Conservation (phyloP, 2,113 vertebrate genomes). For the Anseranas semipalmata region DNA sequence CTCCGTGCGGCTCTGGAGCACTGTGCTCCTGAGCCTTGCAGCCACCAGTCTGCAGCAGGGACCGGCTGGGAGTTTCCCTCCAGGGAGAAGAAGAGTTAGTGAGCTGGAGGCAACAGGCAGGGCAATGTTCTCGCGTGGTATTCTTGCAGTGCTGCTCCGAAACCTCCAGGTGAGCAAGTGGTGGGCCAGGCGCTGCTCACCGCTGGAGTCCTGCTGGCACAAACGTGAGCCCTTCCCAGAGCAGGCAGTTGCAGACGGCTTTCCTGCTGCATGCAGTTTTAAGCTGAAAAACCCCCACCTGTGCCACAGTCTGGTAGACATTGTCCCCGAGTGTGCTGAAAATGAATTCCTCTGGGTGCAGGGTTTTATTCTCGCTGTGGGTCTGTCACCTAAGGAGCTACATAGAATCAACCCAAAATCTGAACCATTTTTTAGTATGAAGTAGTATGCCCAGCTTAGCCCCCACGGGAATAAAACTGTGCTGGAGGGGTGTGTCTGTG, state of each 20-base stretch:
- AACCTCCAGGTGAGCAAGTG: rapidly evolving
- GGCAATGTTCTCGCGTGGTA: too few relatives aligned
- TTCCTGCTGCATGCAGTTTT: neutral
- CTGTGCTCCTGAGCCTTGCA: too few relatives aligned
- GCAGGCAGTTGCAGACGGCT: neutral
- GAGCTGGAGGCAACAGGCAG: neutral
- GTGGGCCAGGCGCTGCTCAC: rapidly evolving
- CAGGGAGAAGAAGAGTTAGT: too few relatives aligned
- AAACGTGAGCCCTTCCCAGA: rapidly evolving
- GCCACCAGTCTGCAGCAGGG: too few relatives aligned
- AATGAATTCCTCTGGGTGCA: neutral
- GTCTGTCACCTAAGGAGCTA: neutral
- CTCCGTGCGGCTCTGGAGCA: too few relatives aligned
- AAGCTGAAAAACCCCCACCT: neutral
- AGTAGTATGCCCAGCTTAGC: rapidly evolving
- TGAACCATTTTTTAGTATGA: neutral
- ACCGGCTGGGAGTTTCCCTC: too few relatives aligned
- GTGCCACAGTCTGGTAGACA: neutral
- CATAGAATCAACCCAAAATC: neutral
- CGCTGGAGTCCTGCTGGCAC: neutral
- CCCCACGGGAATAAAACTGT: rapidly evolving
- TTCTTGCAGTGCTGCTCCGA: too few relatives aligned
- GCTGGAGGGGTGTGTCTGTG: rapidly evolving
- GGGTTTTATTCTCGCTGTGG: neutral
- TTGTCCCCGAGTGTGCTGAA: neutral